phyloP scores from a whole-genome alignment of 2,888 invertebrate species.

The Chrysotoxum bicinctum region DNA sequence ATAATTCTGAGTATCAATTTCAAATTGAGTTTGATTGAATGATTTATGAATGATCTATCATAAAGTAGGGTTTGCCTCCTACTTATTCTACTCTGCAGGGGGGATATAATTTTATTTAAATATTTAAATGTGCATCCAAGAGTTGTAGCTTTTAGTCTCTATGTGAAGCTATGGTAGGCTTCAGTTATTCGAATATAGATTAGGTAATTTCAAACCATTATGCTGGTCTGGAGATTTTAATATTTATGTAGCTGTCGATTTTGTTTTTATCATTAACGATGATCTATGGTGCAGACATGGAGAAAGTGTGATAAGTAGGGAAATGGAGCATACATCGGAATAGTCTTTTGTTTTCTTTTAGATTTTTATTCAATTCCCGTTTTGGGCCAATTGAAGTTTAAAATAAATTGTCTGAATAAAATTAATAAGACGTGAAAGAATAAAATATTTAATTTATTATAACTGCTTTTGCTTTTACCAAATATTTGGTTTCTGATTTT shows the following conservation, averaged over 20 bases:
- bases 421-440: constrained; percentile 43
- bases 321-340: constrained; percentile 58
- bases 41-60: constrained; percentile 60
- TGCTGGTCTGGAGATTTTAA: constrained; percentile 25
- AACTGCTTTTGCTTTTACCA: background rate
- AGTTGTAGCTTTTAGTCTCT: background rate
- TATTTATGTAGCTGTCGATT: constrained; percentile 25
- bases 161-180: background rate
- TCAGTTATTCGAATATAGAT: background rate
- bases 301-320: constrained; percentile 67
- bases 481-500: background rate
- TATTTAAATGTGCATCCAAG: background rate
- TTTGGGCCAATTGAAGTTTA: constrained; percentile 51
- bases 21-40: constrained; percentile 70
- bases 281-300: constrained; percentile 26
- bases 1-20: constrained; percentile 56
- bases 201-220: constrained; percentile 60
- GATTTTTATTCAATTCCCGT: constrained; percentile 51
- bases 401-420: constrained; percentile 41
- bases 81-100: background rate
- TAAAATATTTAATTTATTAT: constrained; percentile 6
- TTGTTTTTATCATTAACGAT: constrained; percentile 29
- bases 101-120: constrained; percentile 26
- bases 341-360: constrained; percentile 16
- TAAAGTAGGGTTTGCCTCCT: constrained; percentile 36